Percentiles rank a stretch among this genome's conserved stretches.
phyloP scores from a whole-genome alignment of 2,113 vertebrate genomes.

The Lonchura striata region DNA sequence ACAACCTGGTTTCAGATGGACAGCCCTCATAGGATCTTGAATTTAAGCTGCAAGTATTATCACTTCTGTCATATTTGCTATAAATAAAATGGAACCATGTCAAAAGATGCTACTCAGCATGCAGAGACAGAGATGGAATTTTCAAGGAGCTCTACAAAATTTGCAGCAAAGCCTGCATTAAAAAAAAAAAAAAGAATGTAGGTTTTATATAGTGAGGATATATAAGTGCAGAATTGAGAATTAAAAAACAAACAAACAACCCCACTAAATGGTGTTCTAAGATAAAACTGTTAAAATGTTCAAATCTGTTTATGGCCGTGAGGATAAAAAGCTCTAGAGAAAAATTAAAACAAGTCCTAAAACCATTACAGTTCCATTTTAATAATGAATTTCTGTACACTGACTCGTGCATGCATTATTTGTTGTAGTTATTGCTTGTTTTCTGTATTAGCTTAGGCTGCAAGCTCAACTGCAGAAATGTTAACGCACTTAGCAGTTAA shows the following conservation, averaged over 20 bases:
- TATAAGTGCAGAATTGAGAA: background rate
- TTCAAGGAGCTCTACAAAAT: slow-evolving; percentile 9
- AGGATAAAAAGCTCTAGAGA: slow-evolving; percentile 27
- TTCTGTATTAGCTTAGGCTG: background rate
- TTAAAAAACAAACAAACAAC: background rate
- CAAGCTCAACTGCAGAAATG: background rate
- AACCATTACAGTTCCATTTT: slow-evolving; percentile 46
- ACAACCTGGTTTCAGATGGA: slow-evolving; percentile 28
- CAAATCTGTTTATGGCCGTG: background rate
- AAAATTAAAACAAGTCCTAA: slow-evolving; percentile 53
- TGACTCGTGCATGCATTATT: slow-evolving; percentile 24
- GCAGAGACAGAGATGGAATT: background rate
- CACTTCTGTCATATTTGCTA: slow-evolving; percentile 45
- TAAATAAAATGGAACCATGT: slow-evolving; percentile 61
- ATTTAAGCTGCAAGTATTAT: slow-evolving; percentile 45
- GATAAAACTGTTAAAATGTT: background rate
- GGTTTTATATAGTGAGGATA: background rate
- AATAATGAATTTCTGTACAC: slow-evolving; percentile 38
- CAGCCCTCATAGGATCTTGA: slow-evolving; percentile 13
- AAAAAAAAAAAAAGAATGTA: background rate
- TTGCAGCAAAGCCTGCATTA: background rate
- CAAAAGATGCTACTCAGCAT: slow-evolving; percentile 20
- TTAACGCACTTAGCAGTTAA: slow-evolving; percentile 20
- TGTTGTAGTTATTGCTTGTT: slow-evolving; percentile 16
- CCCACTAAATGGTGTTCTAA: background rate